Percentiles rank a stretch among this genome's conserved stretches.
Evolutionary conservation across 2,797 vertebrate genomes (phyloP).

Genomic region (Sebastes vulpes): DNA sequence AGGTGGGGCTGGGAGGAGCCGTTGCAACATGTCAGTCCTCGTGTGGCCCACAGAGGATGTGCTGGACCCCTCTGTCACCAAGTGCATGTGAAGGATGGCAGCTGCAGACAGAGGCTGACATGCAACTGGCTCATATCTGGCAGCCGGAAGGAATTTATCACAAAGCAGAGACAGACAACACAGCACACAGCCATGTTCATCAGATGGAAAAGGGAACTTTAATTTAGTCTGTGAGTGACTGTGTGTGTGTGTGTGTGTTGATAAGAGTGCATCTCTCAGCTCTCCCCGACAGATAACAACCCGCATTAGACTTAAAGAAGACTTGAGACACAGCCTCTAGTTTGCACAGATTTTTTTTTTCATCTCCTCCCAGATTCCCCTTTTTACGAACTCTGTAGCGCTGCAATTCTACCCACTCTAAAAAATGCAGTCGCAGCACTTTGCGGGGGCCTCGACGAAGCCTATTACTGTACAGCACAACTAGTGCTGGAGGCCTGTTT

Average conservation of each 20-base stretch:
- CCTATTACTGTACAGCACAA: constrained; percentile 70
- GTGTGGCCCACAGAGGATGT: constrained; percentile 52
- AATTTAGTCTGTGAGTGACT: constrained; percentile 64
- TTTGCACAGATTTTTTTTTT: constrained; percentile 40
- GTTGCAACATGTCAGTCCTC: constrained; percentile 64
- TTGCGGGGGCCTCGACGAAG: constrained; percentile 60
- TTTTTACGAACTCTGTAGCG: constrained; percentile 52
- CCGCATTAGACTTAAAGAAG: constrained; percentile 73
- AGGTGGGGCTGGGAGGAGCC: constrained; percentile 47
- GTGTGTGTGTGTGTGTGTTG: constrained; percentile 11
- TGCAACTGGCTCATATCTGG: constrained; percentile 59
- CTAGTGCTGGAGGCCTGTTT: constrained; percentile 70
- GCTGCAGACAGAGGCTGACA: constrained; percentile 67
- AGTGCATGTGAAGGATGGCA: constrained; percentile 66
- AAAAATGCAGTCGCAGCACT: constrained; percentile 74
- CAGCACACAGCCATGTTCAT: constrained; percentile 51
- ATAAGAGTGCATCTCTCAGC: constrained; percentile 46
- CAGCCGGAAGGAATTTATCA: constrained; percentile 73
- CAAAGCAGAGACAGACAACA: constrained; percentile 61
- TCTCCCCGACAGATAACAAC: constrained; percentile 74
- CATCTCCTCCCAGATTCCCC: constrained; percentile 41
- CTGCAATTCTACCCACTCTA: constrained; percentile 58
- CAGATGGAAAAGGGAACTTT: constrained; percentile 68
- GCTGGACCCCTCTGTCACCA: constrained; percentile 72
- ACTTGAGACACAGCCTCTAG: constrained; percentile 60